Evolutionary conservation across 1,140 invertebrate genomes (phyloP), one percentile per base, ranked within the genome.

Genomic region (Brachionus manjavacas): DNA sequence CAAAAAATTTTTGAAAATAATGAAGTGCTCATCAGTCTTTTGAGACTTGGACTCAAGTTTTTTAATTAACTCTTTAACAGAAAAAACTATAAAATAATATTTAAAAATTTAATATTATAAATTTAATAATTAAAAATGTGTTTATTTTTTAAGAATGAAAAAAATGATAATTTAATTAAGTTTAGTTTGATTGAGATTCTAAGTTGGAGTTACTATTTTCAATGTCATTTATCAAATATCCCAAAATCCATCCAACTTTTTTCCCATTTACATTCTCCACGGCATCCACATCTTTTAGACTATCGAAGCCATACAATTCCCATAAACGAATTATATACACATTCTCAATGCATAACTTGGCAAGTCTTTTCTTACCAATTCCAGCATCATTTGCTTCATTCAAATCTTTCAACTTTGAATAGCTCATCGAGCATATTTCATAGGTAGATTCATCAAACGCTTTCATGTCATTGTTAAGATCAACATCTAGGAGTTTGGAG

Each of bases 351-450:
- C 79, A 81, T 0, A 81, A 14, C 7, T 64, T 60, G 52, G 52
- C 52, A 12, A 68, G 14, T 81, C 64, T 81, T 41, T 68, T 81
- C 39, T 81, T 81, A 0, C 35, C 35, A 64, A 81, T 60, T 28
- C 35, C 79, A 68, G 52, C 52, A 43, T 46, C 25, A 68, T 68
- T 81, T 23, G 28, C 23, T 6, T 66, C 16, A n/a, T 81, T 68
- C 20, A 81, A 14, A 25, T 64, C n/a, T 39, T 68, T 81, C 7
- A 81, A 20, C 25, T 81, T 8, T 9, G 49, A 23, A 81, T 81
- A 81, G 23, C n/a, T 64, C 79, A 81, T 81, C 64, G 79, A 81
- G 20, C 79, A 81, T 43, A 81, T 39, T 25, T 23, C n/a, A 25
- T 81, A 81, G 2, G 79, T 81, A 11, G 52, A 23, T 31, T 81